Evolutionary conservation across 2,888 invertebrate genomes (phyloP).

Genomic region (Amitus sp.): DNA sequence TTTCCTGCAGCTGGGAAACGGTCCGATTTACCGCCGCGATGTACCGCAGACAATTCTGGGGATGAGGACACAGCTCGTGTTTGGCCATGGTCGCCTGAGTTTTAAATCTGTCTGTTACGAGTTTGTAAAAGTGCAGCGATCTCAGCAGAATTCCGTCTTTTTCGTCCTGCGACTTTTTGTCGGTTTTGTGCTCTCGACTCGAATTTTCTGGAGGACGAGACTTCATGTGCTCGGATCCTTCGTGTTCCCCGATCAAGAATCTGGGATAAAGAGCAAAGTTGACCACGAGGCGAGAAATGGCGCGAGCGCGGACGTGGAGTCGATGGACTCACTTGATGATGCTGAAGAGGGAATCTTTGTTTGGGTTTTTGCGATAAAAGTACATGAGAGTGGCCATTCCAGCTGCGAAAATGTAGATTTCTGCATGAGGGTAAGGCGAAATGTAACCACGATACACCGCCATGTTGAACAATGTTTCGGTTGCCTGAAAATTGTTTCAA

Average conservation of each 20-base stretch:
- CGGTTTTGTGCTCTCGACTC: conserved; percentile 17
- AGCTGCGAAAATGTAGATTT: conserved; percentile 74
- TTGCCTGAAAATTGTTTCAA: conserved; percentile 67
- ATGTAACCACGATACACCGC: conserved; percentile 73
- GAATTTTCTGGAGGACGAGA: not conserved
- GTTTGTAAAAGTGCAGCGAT: conserved; percentile 65
- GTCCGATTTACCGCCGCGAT: conserved; percentile 66
- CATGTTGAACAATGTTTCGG: conserved; percentile 82
- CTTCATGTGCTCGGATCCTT: conserved; percentile 66
- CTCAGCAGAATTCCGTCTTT: conserved; percentile 62
- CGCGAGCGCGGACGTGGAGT: not conserved
- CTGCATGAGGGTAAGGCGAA: conserved; percentile 72
- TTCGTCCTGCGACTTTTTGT: conserved; percentile 25
- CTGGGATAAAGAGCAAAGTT: conserved; percentile 53
- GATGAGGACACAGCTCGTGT: conserved; percentile 71
- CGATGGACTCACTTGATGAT: conserved; percentile 67
- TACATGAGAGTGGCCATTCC: conserved; percentile 72
- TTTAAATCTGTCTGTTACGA: conserved; percentile 67
- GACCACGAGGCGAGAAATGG: not conserved
- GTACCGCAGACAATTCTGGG: conserved; percentile 72
- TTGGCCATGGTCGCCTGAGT: conserved; percentile 58
- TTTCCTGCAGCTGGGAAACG: not conserved
- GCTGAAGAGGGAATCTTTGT: conserved; percentile 71
- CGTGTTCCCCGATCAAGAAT: conserved; percentile 73
- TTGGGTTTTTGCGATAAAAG: conserved; percentile 70